Base-by-base conservation (phyloP, 2,797 vertebrate genomes). In the Kryptopterus vitreolus region DNA sequence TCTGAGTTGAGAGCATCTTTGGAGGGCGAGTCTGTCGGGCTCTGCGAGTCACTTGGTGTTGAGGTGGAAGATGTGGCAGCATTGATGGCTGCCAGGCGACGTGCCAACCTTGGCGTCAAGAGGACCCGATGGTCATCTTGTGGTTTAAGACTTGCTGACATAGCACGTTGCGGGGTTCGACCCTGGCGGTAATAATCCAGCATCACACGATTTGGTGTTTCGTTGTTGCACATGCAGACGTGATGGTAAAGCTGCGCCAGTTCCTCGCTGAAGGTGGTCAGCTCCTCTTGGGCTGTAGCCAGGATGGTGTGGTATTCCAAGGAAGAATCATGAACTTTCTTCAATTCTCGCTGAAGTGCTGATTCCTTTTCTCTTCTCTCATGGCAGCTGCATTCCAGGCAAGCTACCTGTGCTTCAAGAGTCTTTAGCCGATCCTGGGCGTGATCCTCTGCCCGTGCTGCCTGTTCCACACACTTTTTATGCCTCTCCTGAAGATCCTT, bases 241-340 rank as follows among this genome's bases (percentile, higher is more conserved):
- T 99, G 98, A 87, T 99, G 96, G 88, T 99, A 99, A 48, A 99
- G 95, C 90, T 98, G 96, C 12, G 97, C 97, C 7, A 99, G 91
- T 85, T 99, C 98, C 89, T 99, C 98, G 0, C 97, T 99, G 72
- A 98, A 95, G 0, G 91, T 96, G 85, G 97, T 95, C 90, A 99
- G 87, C 90, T 99, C 97, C 0, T 99, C 98, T 88, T 99, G 97
- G 72, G 96, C 95, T 1, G 93, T 92, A 61, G 93, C 96, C 84
- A 99, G 89, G 10, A 96, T 96, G 62, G 89, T 94, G 76, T 96
- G 96, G 87, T 94, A 95, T 88, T 98, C 97, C 0, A 85, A 93
- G 59, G 95, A 92, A 66, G 93, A 86, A 43, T 88, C 88, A 38
- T 92, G 93, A 85, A 94, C 93, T 61, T 90, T 92, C 75, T 94